These are phyloP conservation scores for Dryobota labecula DNA, from an alignment of 2,888 invertebrate species.

Conservation along the genomic window DNA sequence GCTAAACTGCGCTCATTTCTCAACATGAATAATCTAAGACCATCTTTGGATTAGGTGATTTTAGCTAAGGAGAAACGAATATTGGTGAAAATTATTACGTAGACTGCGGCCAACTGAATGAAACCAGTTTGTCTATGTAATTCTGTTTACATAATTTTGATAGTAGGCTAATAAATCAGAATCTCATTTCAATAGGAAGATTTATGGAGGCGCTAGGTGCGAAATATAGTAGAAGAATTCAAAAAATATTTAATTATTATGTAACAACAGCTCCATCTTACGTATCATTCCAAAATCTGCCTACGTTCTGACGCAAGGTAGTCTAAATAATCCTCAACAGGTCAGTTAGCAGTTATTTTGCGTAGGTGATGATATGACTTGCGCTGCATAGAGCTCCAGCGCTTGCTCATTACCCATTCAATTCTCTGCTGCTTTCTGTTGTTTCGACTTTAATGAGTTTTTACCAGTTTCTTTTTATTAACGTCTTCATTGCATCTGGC, in stretches of 20 bases:
- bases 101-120: conserved; percentile 25
- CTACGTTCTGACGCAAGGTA: conserved; percentile 10
- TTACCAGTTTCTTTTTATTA: conserved; percentile 64
- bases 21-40: conserved; percentile 36
- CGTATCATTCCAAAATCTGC: background rate
- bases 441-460: conserved; percentile 56
- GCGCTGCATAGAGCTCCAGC: conserved; percentile 12
- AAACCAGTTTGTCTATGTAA: conserved; percentile 27
- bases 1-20: conserved; percentile 52
- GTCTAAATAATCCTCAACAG: conserved; percentile 14
- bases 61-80: conserved; percentile 40
- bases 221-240: background rate
- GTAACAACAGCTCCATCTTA: background rate
- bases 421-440: conserved; percentile 57
- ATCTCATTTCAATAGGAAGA: conserved; percentile 18
- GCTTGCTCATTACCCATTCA: conserved; percentile 19
- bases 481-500: conserved; percentile 72
- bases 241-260: conserved; percentile 2
- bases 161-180: conserved; percentile 20
- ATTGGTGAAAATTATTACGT: conserved; percentile 39
- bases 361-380: conserved; percentile 22
- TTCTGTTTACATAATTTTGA: conserved; percentile 28
- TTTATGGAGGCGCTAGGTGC: conserved; percentile 11
- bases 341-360: conserved; percentile 16
- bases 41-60: conserved; percentile 32